Conservation (phyloP, 2,888 invertebrate genomes). For the Mamestra brassicae region DNA sequence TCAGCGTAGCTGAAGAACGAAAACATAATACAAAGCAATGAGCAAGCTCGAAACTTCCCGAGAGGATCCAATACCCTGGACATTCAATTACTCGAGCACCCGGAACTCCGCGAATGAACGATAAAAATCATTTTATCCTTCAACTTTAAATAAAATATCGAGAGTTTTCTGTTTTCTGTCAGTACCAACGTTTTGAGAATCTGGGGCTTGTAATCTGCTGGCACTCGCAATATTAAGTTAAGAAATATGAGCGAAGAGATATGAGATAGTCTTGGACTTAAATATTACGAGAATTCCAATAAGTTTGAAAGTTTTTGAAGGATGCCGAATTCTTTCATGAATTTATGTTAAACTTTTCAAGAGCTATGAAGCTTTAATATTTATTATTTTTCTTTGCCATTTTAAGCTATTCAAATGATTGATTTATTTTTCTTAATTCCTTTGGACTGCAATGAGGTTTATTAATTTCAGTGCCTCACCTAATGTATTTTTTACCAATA, state of each 20-base stretch:
- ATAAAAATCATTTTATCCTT: background rate
- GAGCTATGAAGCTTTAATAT: too few relatives aligned
- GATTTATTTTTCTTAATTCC: too few relatives aligned
- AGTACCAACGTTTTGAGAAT: background rate
- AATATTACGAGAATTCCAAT: background rate
- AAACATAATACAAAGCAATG: too few relatives aligned
- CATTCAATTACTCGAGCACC: slow-evolving; percentile 22
- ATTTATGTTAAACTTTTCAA: too few relatives aligned
- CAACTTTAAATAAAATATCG: slow-evolving; percentile 6
- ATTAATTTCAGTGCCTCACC: too few relatives aligned
- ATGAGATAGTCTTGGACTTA: background rate
- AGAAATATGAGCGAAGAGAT: slow-evolving; percentile 7
- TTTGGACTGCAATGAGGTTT: too few relatives aligned
- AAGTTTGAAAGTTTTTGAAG: background rate
- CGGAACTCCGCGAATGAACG: background rate
- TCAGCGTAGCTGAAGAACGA: too few relatives aligned
- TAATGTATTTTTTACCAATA: too few relatives aligned
- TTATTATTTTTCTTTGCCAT: too few relatives aligned
- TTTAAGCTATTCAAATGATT: too few relatives aligned
- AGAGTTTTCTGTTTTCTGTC: background rate
- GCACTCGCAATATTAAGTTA: background rate
- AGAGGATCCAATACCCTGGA: slow-evolving; percentile 7
- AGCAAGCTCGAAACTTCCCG: too few relatives aligned
- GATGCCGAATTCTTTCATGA: background rate
- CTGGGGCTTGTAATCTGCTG: background rate